These are phyloP conservation scores for Pissodes strobi DNA, from an alignment of 1,140 invertebrate species.

Conservation along the genomic window DNA sequence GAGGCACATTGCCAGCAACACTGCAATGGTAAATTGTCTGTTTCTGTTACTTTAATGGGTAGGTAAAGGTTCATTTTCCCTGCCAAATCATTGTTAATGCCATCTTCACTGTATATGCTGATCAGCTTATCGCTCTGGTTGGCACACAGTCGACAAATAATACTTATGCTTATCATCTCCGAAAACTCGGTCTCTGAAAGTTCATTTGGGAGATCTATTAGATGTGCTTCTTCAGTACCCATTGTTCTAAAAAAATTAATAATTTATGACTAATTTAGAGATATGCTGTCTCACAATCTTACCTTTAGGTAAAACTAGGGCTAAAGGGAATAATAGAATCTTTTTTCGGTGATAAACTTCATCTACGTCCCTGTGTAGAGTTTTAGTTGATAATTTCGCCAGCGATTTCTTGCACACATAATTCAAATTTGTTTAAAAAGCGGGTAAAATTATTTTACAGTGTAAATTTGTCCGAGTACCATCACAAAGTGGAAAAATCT, in stretches of 20 bases:
- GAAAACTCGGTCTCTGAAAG: constrained; percentile 15
- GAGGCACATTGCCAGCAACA: constrained; percentile 68
- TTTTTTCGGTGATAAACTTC: too few relatives aligned
- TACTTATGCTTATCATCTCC: constrained; percentile 37
- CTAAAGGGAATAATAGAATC: too few relatives aligned
- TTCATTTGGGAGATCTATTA: neutral
- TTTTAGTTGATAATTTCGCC: too few relatives aligned
- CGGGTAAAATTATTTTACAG: constrained; percentile 17
- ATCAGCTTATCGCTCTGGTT: constrained; percentile 59
- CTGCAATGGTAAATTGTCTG: constrained; percentile 63
- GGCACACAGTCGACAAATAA: constrained; percentile 60
- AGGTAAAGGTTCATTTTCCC: constrained; percentile 63
- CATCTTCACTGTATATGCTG: constrained; percentile 61
- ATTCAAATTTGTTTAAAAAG: constrained; percentile 12
- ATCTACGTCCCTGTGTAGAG: too few relatives aligned
- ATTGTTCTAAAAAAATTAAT: constrained; percentile 16
- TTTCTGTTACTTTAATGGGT: constrained; percentile 60
- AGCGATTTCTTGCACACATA: too few relatives aligned
- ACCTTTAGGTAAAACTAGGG: too few relatives aligned
- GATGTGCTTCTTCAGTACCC: neutral
- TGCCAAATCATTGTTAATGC: constrained; percentile 57
- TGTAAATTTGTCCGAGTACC: constrained; percentile 23
- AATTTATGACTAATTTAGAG: too few relatives aligned
- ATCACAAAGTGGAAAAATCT: constrained; percentile 15
- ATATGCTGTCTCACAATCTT: too few relatives aligned